phyloP scores from a whole-genome alignment of 2,888 invertebrate genomes.

The Ceriagrion tenellum region DNA sequence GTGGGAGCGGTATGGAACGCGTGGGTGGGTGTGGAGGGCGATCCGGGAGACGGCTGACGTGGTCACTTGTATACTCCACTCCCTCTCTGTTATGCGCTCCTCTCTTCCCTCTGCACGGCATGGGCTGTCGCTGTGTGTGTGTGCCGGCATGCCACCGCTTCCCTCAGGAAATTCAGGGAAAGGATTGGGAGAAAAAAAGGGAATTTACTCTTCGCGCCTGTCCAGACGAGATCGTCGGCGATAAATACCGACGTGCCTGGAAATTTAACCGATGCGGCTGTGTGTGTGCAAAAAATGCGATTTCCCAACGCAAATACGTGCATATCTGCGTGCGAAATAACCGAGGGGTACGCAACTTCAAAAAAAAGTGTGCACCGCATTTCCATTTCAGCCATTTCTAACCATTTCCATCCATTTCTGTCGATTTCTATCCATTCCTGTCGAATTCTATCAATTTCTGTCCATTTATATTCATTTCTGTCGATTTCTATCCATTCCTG shows the following conservation, averaged over 20 bases:
- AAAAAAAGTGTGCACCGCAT: too few relatives aligned
- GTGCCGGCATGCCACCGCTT: not conserved
- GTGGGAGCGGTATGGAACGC: not conserved
- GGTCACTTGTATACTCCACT: not conserved
- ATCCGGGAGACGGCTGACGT: not conserved
- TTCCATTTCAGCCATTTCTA: too few relatives aligned
- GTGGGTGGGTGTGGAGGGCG: not conserved
- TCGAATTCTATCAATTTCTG: too few relatives aligned
- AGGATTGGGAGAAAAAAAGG: not conserved
- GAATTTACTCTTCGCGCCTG: not conserved
- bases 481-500: too few relatives aligned
- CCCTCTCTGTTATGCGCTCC: not conserved
- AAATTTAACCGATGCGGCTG: not conserved
- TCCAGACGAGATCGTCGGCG: not conserved
- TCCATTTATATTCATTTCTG: too few relatives aligned
- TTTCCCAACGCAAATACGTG: too few relatives aligned
- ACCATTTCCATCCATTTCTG: too few relatives aligned
- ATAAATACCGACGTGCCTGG: not conserved
- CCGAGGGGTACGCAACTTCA: too few relatives aligned
- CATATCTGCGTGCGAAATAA: too few relatives aligned
- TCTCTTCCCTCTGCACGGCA: not conserved
- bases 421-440: too few relatives aligned
- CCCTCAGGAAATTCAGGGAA: not conserved
- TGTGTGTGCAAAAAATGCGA: too few relatives aligned
- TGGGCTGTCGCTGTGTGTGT: not conserved